phyloP scores from a whole-genome alignment of 1,140 invertebrate species.

The Drosophila miranda region DNA sequence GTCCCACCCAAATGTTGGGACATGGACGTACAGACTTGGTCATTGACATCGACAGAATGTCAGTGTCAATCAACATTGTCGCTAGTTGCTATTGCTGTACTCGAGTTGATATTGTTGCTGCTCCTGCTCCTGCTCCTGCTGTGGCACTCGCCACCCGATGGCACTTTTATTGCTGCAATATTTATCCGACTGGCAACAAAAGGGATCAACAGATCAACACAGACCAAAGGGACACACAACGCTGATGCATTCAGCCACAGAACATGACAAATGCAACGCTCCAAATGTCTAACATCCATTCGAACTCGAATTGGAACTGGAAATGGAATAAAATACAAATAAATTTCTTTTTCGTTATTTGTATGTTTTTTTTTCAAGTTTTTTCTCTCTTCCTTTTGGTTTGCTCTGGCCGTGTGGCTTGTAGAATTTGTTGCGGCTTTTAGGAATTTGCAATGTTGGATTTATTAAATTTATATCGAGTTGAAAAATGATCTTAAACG shows the following conservation, averaged over 20 bases:
- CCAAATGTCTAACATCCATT: conserved; percentile 39
- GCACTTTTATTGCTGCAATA: conserved; percentile 69
- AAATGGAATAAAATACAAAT: conserved; percentile 57
- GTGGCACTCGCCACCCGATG: conserved; percentile 45
- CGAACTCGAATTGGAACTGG: conserved; percentile 35
- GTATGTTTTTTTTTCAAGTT: background rate
- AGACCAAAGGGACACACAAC: conserved; percentile 11
- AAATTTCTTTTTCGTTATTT: conserved; percentile 30
- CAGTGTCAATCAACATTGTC: conserved; percentile 74
- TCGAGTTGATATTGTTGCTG: conserved; percentile 27
- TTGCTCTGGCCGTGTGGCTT: conserved; percentile 1
- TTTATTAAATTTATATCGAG: conserved; percentile 4
- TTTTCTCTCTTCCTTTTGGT: conserved; percentile 14
- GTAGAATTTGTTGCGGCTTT: conserved; percentile 5
- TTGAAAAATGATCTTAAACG: background rate
- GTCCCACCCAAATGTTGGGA: conserved; percentile 14
- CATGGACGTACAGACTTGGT: conserved; percentile 28
- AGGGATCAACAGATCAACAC: conserved; percentile 38
- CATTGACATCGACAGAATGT: conserved; percentile 67
- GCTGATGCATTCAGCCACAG: conserved; percentile 15
- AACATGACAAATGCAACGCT: conserved; percentile 43
- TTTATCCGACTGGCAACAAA: conserved; percentile 64
- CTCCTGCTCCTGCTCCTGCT: conserved; percentile 11
- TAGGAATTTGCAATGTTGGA: conserved; percentile 4
- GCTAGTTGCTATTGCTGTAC: conserved; percentile 52